Base-by-base conservation (phyloP, 2,888 invertebrate genomes). In the Cephus pygmeus region DNA sequence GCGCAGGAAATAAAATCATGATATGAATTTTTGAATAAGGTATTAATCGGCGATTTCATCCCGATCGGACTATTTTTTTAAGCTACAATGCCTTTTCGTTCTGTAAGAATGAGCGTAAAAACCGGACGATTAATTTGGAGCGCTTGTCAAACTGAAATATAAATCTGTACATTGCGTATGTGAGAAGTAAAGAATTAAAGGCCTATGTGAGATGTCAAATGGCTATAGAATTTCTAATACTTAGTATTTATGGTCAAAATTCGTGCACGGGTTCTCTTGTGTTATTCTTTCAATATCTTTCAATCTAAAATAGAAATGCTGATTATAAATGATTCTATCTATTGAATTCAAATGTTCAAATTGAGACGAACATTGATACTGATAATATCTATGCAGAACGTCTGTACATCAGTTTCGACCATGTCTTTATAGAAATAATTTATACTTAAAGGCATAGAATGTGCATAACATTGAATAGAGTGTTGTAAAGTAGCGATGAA, bases 191-290 rank as follows among this genome's bases (percentile, higher is more conserved):
- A 77, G 75, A 79, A 80, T 78, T 76, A 71, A 83, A 78, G 83
- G 83, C 83, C 83, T 83, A 83, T 75, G 71, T 73, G 71, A 71
- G 78, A 73, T 75, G 69, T 75, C 76, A 76, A 82, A 81, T 79
- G 81, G 81, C 81, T 81, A 78, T 83, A 82, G 82, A 81, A 78
- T 80, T 83, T 79, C 69, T 79, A 83, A 79, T 80, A 79, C 80
- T 81, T 82, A 81, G 80, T 77, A 78, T 74, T 80, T 78, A 78
- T 78, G 73, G 80, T 77, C 80, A 71, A 80, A 77, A 80, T 79
- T 79, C 56, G 76, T 73, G 80, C 79, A 81, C 77, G 33, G 78
- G 76, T 80, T 77, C 73, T 77, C 74, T 76, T 75, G 75, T 75
- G 69, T 69, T n/a, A 77, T 81, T 75, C 35, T 82, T 78, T 34